A percentile compares a stretch with the other conserved stretches of the same genome.
Evolutionary conservation across 2,797 vertebrate genomes (phyloP).

Genomic region (Squalus acanthias): DNA sequence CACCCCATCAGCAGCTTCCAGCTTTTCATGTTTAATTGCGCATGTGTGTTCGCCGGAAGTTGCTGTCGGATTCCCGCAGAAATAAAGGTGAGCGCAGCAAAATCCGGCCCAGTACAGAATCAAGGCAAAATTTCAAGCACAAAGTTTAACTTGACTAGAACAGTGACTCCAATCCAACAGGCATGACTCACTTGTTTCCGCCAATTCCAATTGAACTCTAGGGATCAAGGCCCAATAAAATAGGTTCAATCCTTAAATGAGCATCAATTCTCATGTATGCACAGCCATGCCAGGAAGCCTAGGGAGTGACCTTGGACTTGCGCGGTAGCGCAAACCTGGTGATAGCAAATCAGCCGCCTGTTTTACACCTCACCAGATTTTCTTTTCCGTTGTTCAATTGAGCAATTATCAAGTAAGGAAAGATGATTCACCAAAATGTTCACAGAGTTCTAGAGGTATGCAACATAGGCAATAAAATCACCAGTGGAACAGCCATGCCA

Average conservation of each 20-base stretch:
- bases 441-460: not conserved
- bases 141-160: not conserved
- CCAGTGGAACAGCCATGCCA: not conserved
- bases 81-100: not conserved
- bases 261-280: not conserved
- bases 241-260: not conserved
- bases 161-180: not conserved
- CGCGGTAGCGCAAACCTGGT: not conserved
- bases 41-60: not conserved
- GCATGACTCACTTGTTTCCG: not conserved
- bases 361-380: too few relatives aligned
- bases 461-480: not conserved
- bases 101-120: not conserved
- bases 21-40: not conserved
- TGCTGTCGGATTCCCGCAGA: not conserved
- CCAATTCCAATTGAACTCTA: not conserved
- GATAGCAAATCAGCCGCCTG: not conserved
- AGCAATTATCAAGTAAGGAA: not conserved
- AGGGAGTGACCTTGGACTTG: not conserved
- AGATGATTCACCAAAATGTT: not conserved
- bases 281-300: not conserved
- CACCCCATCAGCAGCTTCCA: too few relatives aligned
- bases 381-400: not conserved
- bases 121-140: not conserved
- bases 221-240: not conserved